Evolutionary conservation across 2,888 invertebrate genomes (phyloP).

Genomic region (Cremastinae sp.): DNA sequence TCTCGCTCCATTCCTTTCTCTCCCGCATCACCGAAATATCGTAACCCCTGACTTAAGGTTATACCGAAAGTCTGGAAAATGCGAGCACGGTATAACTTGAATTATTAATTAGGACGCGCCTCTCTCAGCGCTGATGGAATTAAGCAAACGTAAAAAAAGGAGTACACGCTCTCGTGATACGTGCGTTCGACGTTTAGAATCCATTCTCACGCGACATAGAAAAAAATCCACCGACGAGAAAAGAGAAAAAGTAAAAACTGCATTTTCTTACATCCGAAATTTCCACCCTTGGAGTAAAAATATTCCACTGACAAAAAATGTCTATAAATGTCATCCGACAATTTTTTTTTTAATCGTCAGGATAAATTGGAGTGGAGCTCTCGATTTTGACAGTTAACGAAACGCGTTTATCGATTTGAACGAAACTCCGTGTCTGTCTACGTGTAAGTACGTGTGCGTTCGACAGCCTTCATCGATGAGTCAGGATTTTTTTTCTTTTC

Average conservation of each 20-base stretch:
- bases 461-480: constrained; percentile 69
- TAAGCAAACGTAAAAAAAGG: constrained; percentile 22
- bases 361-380: constrained; percentile 37
- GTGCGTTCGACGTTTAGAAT: constrained; percentile 9
- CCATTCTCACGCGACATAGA: constrained; percentile 49
- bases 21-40: not conserved
- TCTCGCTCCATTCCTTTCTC: not conserved
- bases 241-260: too few species aligned
- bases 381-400: constrained; percentile 41
- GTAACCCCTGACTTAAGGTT: not conserved
- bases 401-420: constrained; percentile 51
- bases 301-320: too few species aligned
- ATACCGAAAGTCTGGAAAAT: constrained; percentile 4
- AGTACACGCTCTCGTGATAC: constrained; percentile 17
- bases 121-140: constrained; percentile 44
- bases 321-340: not conserved
- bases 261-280: too few species aligned
- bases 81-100: constrained; percentile 38
- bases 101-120: constrained; percentile 57
- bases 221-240: too few species aligned
- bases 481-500: constrained; percentile 72
- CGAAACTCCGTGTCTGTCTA: not conserved
- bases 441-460: not conserved
- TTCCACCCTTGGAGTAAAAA: too few species aligned
- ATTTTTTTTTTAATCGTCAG: not conserved